Conservation (phyloP, 2,888 invertebrate species). For the Sphaerophoria rueppellii region DNA sequence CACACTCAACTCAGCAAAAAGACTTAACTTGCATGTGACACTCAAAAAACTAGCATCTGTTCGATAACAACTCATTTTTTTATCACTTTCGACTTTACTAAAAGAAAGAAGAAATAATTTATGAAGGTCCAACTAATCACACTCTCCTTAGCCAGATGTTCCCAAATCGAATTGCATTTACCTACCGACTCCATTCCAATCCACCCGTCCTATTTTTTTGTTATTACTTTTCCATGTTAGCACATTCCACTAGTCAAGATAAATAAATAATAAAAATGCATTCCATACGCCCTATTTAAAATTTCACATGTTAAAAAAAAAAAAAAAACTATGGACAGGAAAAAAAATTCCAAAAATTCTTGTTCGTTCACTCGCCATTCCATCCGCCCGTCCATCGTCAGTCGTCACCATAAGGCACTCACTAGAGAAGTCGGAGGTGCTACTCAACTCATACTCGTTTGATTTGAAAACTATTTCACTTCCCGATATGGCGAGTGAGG, state of each 20-base stretch:
- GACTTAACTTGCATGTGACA: too few relatives aligned
- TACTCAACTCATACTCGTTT: background rate
- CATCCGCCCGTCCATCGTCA: conserved; percentile 25
- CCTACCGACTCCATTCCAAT: background rate
- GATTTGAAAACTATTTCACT: background rate
- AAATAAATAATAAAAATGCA: conserved; percentile 22
- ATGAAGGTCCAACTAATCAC: too few relatives aligned
- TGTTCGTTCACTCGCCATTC: background rate
- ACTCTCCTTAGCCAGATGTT: background rate
- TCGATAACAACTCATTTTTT: too few relatives aligned
- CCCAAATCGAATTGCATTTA: background rate
- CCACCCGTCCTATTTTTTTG: background rate
- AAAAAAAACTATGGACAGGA: background rate
- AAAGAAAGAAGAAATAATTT: too few relatives aligned
- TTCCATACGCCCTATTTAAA: conserved; percentile 18
- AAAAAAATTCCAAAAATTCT: conserved; percentile 29
- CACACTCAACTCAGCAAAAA: too few relatives aligned
- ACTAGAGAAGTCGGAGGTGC: background rate
- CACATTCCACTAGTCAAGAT: background rate
- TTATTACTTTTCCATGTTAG: background rate
- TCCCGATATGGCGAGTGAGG: background rate
- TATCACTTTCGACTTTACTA: too few relatives aligned
- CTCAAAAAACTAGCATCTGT: too few relatives aligned
- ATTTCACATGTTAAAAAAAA: conserved; percentile 1
- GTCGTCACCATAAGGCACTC: conserved; percentile 18